Conservation (phyloP, 92 coral and sea anemone genomes). For the Phenganax stokvisi region DNA sequence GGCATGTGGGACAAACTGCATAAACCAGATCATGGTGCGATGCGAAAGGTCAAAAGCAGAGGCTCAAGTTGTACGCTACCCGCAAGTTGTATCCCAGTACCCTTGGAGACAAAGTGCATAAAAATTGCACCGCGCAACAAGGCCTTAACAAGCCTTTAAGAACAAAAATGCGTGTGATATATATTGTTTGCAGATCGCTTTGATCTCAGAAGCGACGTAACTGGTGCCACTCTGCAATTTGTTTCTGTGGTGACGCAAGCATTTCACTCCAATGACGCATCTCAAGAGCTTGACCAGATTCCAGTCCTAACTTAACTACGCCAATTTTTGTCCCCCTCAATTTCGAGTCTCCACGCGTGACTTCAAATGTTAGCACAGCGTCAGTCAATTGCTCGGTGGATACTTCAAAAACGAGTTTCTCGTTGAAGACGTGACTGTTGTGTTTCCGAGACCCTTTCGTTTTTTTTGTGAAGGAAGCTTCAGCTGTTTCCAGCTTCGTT, state of each 20-base stretch:
- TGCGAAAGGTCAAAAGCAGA: too few relatives aligned
- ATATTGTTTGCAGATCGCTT: not conserved
- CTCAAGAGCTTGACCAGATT: slow-evolving; percentile 66
- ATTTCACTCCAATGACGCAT: slow-evolving; percentile 93
- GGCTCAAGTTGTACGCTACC: too few relatives aligned
- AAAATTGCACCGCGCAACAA: too few relatives aligned
- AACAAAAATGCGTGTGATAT: not conserved
- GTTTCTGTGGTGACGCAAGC: slow-evolving; percentile 81
- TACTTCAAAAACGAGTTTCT: slow-evolving; percentile 70
- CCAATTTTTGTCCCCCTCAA: slow-evolving; percentile 63
- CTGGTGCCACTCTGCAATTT: slow-evolving; percentile 74
- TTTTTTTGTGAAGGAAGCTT: slow-evolving; percentile 48
- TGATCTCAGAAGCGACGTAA: slow-evolving; percentile 37
- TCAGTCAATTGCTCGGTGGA: slow-evolving; percentile 63
- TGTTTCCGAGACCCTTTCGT: slow-evolving; percentile 67
- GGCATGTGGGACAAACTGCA: too few relatives aligned
- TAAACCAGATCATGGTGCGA: too few relatives aligned
- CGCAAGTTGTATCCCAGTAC: too few relatives aligned
- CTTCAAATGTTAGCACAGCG: slow-evolving; percentile 71
- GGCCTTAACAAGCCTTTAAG: not conserved
- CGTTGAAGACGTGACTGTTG: slow-evolving; percentile 78
- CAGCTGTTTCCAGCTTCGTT: slow-evolving; percentile 28
- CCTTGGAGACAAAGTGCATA: too few relatives aligned
- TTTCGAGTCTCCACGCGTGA: slow-evolving; percentile 67
- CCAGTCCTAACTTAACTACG: slow-evolving; percentile 60